Evolutionary conservation across 2,888 invertebrate genomes (phyloP).

Genomic region (Lepidonotus clava): DNA sequence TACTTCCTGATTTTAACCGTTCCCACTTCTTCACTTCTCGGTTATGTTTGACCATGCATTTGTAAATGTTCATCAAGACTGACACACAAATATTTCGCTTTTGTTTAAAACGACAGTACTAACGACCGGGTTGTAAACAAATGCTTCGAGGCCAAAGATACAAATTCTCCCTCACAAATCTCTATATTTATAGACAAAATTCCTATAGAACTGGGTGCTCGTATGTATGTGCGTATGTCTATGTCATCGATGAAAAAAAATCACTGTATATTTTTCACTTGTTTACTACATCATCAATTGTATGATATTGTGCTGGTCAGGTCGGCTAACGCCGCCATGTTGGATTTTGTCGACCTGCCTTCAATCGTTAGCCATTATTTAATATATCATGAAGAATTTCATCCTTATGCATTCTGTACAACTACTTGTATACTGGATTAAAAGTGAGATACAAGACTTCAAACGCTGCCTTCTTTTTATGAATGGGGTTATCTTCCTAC

Average conservation of each 20-base stretch:
- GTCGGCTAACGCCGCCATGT: slow-evolving; percentile 14
- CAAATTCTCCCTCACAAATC: slow-evolving; percentile 1
- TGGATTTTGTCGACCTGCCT: neutral
- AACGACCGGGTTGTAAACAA: neutral
- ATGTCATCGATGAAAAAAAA: neutral
- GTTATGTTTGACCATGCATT: too few species aligned
- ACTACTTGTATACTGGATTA: slow-evolving; percentile 32
- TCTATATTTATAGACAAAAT: slow-evolving; percentile 34
- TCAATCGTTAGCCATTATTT: slow-evolving; percentile 18
- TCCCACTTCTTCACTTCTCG: too few species aligned
- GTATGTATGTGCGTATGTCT: neutral
- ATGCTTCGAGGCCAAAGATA: slow-evolving; percentile 22
- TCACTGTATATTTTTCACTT: slow-evolving; percentile 13
- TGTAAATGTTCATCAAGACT: too few species aligned
- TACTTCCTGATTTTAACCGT: too few species aligned
- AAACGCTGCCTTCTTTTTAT: neutral
- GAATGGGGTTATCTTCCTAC: too few species aligned
- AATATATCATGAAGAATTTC: slow-evolving; percentile 19
- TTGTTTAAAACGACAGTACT: neutral
- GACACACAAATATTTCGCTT: neutral
- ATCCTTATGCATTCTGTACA: slow-evolving; percentile 26
- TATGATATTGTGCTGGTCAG: neutral
- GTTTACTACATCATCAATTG: neutral
- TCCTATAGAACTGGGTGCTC: slow-evolving; percentile 21
- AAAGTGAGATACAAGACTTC: slow-evolving; percentile 37